phyloP scores from a whole-genome alignment of 1,140 invertebrate genomes.

The Calliopsis andreniformis region DNA sequence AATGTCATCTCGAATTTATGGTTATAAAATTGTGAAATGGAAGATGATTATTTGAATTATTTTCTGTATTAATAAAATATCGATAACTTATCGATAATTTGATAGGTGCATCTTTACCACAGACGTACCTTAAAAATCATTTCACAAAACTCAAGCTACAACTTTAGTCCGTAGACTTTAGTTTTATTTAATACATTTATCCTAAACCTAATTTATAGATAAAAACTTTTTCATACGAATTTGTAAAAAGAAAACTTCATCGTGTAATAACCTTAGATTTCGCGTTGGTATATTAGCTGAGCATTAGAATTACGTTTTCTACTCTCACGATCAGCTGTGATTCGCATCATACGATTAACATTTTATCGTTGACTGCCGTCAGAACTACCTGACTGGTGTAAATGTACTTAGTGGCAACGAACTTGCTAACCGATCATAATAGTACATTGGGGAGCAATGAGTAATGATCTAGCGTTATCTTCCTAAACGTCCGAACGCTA shows the following conservation, averaged over 20 bases:
- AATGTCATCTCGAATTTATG: too few species aligned
- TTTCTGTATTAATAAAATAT: too few species aligned
- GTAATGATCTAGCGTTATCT: not conserved
- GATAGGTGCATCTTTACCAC: too few species aligned
- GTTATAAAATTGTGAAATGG: too few species aligned
- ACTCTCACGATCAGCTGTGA: not conserved
- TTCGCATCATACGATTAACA: not conserved
- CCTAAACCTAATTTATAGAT: too few species aligned
- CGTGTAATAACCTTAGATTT: not conserved
- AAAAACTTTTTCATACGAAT: too few species aligned
- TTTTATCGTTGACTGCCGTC: constrained; percentile 1
- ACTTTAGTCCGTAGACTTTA: too few species aligned
- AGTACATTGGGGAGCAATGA: not conserved
- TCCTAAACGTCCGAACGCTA: not conserved
- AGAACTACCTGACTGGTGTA: not conserved
- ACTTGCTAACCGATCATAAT: not conserved
- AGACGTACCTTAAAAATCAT: too few species aligned
- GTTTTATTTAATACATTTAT: too few species aligned
- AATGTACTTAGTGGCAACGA: not conserved
- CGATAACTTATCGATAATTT: too few species aligned
- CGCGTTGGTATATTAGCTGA: constrained; percentile 15
- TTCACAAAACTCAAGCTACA: too few species aligned
- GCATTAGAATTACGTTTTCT: not conserved
- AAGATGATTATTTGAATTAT: too few species aligned
- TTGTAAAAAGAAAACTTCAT: not conserved